Evolutionary conservation across 1,140 invertebrate genomes (phyloP), one percentile per base, ranked within the genome.

Genomic region (Solenopsis invicta): DNA sequence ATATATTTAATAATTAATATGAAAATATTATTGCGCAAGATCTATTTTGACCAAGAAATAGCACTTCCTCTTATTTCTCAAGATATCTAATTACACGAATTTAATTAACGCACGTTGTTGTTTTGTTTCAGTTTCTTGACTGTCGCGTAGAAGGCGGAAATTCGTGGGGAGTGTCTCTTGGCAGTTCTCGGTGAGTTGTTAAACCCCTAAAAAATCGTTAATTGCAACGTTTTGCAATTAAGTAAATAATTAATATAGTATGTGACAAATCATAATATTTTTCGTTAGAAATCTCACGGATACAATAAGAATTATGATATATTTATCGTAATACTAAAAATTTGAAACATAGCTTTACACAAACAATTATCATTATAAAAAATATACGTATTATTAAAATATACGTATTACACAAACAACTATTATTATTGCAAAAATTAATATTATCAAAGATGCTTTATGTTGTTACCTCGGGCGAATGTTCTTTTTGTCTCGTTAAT

Each of bases 81-180:
- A 45, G 21, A 61, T 61, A 59, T 45, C 37, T 41, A 59, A 75
- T 75, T 21, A 21, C 6, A 76, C 13, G n/a, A 5, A n/a, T 76
- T 61, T 61, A 16, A 69, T 52, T 9, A 62, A 71, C 45, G 1
- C 4, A 87, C 78, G 12, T 59, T 66, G 6, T 72, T 69, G 10
- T 34, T 52, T 6, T 16, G 1, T n/a, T 37, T 12, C 29, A 29
- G n/a, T 3, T 72, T 52, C 34, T 69, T 67, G 4, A 45, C 29
- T 4, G 16, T 24, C 8, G 62, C 29, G 10, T n/a, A 34, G 9
- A 18, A 61, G 13, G 9, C 2, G 34, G 54, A 41, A 52, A 21
- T 21, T 59, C 16, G 29, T 21, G 4, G 0, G 4, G 6, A 24
- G 13, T 45, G 21, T 37, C 29, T 34, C 34, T 45, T 18, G n/a